Conservation (phyloP, 53 echinoderm and acorn worm species). For the Echinarachnius parma region DNA sequence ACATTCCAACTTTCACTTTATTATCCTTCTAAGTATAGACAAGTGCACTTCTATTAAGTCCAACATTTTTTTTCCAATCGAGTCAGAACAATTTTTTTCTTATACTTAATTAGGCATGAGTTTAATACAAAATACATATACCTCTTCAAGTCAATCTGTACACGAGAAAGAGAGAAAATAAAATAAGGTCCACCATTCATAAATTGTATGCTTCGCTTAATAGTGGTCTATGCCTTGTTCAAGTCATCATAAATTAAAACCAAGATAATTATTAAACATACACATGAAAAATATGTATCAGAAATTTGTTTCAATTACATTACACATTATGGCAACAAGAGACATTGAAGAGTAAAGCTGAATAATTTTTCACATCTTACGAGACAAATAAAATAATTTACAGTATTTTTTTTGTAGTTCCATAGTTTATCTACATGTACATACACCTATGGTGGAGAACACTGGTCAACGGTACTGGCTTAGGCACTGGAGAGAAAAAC, state of each 20-base stretch:
- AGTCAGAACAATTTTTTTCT: slow-evolving; percentile 28
- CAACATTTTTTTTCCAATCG: slow-evolving; percentile 40
- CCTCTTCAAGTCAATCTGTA: slow-evolving; percentile 43
- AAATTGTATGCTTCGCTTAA: not conserved
- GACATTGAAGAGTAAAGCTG: slow-evolving; percentile 49
- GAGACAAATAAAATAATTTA: slow-evolving; percentile 43
- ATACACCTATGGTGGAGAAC: slow-evolving; percentile 31
- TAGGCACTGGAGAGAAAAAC: slow-evolving; percentile 31
- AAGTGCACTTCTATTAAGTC: slow-evolving; percentile 55
- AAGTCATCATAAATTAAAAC: slow-evolving; percentile 38
- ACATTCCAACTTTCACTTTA: slow-evolving; percentile 48
- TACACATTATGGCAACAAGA: no score
- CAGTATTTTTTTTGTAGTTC: slow-evolving; percentile 20
- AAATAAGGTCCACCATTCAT: not conserved
- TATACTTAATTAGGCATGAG: slow-evolving; percentile 50
- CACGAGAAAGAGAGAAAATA: slow-evolving; percentile 7
- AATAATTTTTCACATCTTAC: slow-evolving; percentile 52
- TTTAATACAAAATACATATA: slow-evolving; percentile 55
- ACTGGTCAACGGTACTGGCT: slow-evolving; percentile 22
- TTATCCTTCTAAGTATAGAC: slow-evolving; percentile 48
- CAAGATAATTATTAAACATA: no score
- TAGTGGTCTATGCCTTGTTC: not conserved
- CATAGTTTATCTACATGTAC: slow-evolving; percentile 30
- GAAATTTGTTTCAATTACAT: no score
- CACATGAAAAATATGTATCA: no score